Evolutionary conservation across 2,797 vertebrate species (phyloP), one percentile per base, ranked within the genome.

Genomic region (Melanotaenia boesemani): DNA sequence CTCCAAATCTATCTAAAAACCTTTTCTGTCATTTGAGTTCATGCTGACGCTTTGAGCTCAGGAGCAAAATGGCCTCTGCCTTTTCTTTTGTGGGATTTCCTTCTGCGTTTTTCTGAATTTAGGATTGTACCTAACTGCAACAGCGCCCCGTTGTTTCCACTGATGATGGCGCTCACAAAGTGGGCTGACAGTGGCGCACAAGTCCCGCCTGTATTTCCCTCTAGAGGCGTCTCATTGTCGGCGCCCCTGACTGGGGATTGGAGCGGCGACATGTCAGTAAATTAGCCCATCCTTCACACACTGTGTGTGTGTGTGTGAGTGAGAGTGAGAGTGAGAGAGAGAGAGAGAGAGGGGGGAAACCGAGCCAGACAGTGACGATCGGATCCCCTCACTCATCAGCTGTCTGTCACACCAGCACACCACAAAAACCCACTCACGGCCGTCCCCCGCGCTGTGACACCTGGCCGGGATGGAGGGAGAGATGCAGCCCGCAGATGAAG

Each of bases 231-330:
- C 83, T 85, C 83, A 9, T 68, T 79, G 46, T 79, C 84, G 62
- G 84, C 67, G 83, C 84, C 87, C 77, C 92, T 89, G 92, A 75
- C 84, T 84, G 96, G 96, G 96, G 96, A 99, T 98, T 98, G 97
- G 97, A 94, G 95, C 90, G 91, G 91, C 87, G 84, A 93, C 90
- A 89, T 96, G 97, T 97, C 97, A 97, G 96, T 97, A 96, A 94
- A 83, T 92, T 87, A 92, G 93, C 95, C 93, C 94, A 90, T 93
- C 95, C 88, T 89, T 81, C 84, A 48, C 86, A 67, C 86, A 66
- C 77, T 77, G 88, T 64, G 52, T 44, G 44, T 2, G 54, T 12
- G 65, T 12, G 22, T 32, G 48, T 30, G 39, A 39, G 70, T 62
- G n/a, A 26, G 36, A 16, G 16, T 54, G 64, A 20, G 54, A 28